Evolutionary conservation across 2,888 invertebrate species (phyloP).

Genomic region (Pollenia labialis): DNA sequence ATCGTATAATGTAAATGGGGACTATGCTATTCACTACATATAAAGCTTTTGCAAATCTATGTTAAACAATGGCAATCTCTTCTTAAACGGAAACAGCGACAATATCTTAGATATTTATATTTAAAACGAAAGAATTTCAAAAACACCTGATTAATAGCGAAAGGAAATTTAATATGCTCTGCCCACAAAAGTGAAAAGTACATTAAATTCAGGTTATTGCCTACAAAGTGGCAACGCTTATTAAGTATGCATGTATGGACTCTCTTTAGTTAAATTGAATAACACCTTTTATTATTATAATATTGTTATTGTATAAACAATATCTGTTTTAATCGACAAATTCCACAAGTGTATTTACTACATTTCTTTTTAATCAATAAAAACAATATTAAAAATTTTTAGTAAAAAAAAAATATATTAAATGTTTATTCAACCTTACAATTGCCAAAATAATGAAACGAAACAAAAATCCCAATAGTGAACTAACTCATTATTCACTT

Average conservation of each 20-base stretch:
- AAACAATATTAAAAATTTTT: neutral
- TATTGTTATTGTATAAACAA: constrained; percentile 56
- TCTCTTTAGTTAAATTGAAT: constrained; percentile 24
- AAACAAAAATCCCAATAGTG: constrained; percentile 49
- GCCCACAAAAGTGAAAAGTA: too few species aligned
- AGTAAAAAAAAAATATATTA: neutral
- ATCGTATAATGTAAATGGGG: too few species aligned
- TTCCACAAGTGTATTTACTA: constrained; percentile 29
- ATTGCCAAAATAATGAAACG: constrained; percentile 1
- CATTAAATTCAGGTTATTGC: too few species aligned
- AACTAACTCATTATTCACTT: constrained; percentile 31
- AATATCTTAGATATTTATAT: too few species aligned
- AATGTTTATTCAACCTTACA: constrained; percentile 3
- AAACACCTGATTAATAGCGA: too few species aligned
- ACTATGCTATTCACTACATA: too few species aligned
- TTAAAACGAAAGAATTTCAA: too few species aligned
- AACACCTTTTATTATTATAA: constrained; percentile 13
- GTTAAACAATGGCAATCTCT: too few species aligned
- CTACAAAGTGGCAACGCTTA: too few species aligned
- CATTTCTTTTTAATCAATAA: constrained; percentile 1
- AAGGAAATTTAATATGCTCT: too few species aligned
- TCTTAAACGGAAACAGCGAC: too few species aligned
- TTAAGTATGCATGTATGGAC: constrained; percentile 1
- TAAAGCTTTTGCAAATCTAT: too few species aligned
- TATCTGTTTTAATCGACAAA: constrained; percentile 62